phyloP scores from a whole-genome alignment of 2,888 invertebrate species.

The Cryptops parisi region DNA sequence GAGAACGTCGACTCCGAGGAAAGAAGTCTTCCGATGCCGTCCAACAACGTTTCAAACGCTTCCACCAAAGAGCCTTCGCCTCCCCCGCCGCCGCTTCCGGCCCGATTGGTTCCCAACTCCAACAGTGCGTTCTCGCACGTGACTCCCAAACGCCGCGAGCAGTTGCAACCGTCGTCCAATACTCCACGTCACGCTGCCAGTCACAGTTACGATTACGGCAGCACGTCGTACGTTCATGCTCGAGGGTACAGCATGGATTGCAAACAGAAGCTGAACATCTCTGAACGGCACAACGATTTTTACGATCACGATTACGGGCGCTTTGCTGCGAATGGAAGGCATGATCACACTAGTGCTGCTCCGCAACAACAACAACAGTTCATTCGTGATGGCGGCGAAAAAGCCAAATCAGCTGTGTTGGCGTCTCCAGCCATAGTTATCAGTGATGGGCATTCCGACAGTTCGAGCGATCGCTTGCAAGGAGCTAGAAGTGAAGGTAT shows the following conservation, averaged over 20 bases:
- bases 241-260: background rate
- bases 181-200: background rate
- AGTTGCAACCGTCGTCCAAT: no score
- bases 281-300: background rate
- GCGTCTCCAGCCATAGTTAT: constrained; percentile 12
- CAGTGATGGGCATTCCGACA: constrained; percentile 21
- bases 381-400: background rate
- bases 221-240: background rate
- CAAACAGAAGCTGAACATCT: background rate
- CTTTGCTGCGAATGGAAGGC: constrained; percentile 9
- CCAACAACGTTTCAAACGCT: background rate
- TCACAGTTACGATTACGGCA: background rate
- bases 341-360: constrained; percentile 10
- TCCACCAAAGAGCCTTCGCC: constrained; percentile 9
- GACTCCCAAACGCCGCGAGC: constrained; percentile 9
- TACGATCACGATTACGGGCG: constrained; percentile 1
- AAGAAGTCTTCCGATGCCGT: constrained; percentile 17
- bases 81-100: constrained; percentile 41
- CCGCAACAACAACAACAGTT: background rate
- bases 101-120: constrained; percentile 28
- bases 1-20: constrained; percentile 25
- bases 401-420: constrained; percentile 9
- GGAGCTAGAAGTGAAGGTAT: constrained; percentile 31
- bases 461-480: constrained; percentile 34
- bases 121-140: constrained; percentile 14